Evolutionary conservation across 2,888 invertebrate species (phyloP), one percentile per base, ranked within the genome.

Genomic region (Drosophila recens): DNA sequence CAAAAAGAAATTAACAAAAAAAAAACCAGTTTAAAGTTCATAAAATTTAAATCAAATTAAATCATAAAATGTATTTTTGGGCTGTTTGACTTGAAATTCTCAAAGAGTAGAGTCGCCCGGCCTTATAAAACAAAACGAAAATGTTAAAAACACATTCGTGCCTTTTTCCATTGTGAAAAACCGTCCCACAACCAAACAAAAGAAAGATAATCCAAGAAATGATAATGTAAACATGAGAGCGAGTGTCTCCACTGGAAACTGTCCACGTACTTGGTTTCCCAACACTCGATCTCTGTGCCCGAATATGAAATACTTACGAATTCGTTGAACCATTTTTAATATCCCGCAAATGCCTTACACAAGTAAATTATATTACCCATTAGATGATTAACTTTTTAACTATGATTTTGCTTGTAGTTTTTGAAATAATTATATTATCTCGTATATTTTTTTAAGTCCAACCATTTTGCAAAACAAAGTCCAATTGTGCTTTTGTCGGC

Each of bases 121-220:
- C 59, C 77, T 67, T 52, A 68, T 74, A 34, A 48, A 45, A 34
- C 34, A 51, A 52, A 72, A 66, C 70, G 72, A 67, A 58, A 72
- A 73, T 68, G 63, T 67, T 70, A 69, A 58, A 71, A 72, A 87
- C 90, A 90, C 89, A 81, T 85, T 90, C 89, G 89, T 89, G 90
- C 89, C 90, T 90, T 89, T 90, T 89, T 81, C 81, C 77, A 89
- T 87, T 90, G 85, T 75, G 77, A 87, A 85, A 89, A 89, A 89
- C 89, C 89, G 90, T 89, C 89, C 90, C 80, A 87, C 36, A 72
- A 75, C 75, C 71, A 68, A 23, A 54, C 64, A 33, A 36, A 64
- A 46, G 52, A 45, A 43, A 23, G 20, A 20, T 42, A 57, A 27
- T 9, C n/a, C 27, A 6, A 27, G 6, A 43, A 34, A 13, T 34